Evolutionary conservation across 2,113 vertebrate species (phyloP), one percentile per base, ranked within the genome.

Genomic region (Cathartes aura): DNA sequence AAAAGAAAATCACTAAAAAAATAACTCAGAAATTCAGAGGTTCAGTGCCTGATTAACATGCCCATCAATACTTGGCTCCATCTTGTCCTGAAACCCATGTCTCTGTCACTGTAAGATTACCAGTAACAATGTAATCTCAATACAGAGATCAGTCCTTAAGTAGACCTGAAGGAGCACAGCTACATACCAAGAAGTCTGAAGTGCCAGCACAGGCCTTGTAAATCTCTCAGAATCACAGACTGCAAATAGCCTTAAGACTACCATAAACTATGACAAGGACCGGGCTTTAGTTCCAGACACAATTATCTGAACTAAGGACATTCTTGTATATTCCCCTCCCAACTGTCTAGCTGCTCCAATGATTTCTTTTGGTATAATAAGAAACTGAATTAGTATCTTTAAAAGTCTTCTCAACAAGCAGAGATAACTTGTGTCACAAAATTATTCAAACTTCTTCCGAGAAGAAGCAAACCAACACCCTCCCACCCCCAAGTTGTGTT

Each of bases 91-190:
- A 92, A 94, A 52, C 12, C 8, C 26, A 9, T 0, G 7, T 45
- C 15, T 60, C 68, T 76, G 32, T n/a, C n/a, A 82, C 38, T 38
- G 2, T 42, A 82, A 72, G 47, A 53, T 50, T 13, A 42, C 34
- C 23, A 50, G n/a, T 62, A 18, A 42, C 0, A 0, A 68, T 12
- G 9, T 7, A 27, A 50, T 48, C 72, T 53, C 36, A 55, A 60
- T 8, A 19, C 3, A 66, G 30, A 34, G 6, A 36, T 21, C 26
- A 70, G 36, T 21, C 34, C 24, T 58, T 23, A 70, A 15, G 14
- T 0, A 84, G 30, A 81, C 6, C 18, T 24, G 32, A 85, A 85
- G 71, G 8, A 78, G 8, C 27, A 83, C 7, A 76, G 45, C 21
- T 62, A 59, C 29, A 32, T n/a, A 64, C 17, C 40, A 76, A 32